A percentile compares a stretch with the other conserved stretches of the same genome.
Conservation (phyloP, 2,888 invertebrate genomes). For the Cheilosia vernalis region DNA sequence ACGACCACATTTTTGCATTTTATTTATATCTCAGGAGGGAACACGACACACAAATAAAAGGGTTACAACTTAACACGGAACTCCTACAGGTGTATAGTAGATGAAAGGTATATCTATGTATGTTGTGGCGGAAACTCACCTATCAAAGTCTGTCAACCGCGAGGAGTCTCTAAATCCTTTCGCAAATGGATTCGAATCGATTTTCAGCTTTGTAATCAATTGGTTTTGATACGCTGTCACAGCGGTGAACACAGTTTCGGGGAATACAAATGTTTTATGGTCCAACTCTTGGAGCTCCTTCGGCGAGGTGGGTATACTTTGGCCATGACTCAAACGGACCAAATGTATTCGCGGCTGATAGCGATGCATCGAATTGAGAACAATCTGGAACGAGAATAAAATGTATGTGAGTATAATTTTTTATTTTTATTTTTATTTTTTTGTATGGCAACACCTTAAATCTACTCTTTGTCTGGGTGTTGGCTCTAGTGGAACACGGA, state of each 20-base stretch:
- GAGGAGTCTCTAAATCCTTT: slow-evolving; percentile 99
- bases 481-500: slow-evolving; percentile 9
- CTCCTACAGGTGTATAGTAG: slow-evolving; percentile 57
- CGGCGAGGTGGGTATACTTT: slow-evolving; percentile 88
- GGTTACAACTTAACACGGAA: slow-evolving; percentile 49
- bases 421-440: background rate
- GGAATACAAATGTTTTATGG: slow-evolving; percentile 97
- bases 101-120: background rate
- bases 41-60: slow-evolving; percentile 17
- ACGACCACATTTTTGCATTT: slow-evolving; percentile 29
- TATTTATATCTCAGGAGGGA: slow-evolving; percentile 18
- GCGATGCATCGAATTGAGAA: slow-evolving; percentile 99
- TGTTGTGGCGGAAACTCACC: slow-evolving; percentile 84
- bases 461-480: background rate
- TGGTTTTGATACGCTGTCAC: slow-evolving; percentile 99
- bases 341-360: slow-evolving; percentile 99
- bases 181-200: slow-evolving; percentile 99
- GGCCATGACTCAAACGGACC: slow-evolving; percentile 93
- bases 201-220: slow-evolving; percentile 98
- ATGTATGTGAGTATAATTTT: background rate
- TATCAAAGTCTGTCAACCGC: slow-evolving; percentile 96
- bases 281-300: slow-evolving; percentile 95
- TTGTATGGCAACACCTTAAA: background rate
- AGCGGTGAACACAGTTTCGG: slow-evolving; percentile 99
- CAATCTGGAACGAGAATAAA: slow-evolving; percentile 88